Evolutionary conservation across 2,113 vertebrate genomes (phyloP), one percentile per base, ranked within the genome.

Genomic region (Acinonyx jubatus): DNA sequence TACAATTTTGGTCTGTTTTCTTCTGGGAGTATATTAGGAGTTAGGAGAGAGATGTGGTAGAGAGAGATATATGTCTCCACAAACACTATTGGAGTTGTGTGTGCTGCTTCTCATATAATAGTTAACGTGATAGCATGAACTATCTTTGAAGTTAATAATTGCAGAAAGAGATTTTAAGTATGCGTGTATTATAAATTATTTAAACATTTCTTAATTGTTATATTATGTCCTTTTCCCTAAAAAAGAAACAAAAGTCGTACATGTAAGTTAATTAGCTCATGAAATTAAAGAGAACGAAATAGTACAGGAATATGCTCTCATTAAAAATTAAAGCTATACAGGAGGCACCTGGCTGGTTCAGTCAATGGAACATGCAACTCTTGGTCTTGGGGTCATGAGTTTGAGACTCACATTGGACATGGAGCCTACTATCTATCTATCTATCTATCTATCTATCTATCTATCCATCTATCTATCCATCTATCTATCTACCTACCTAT

Each of bases 111-210:
- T 74, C 29, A 68, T 83, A 23, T 87, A 50, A 41, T 38, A 61
- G 63, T 93, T 38, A 85, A 52, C 15, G 38, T 50, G 16, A 50
- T 11, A 79, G 57, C 57, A 48, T 81, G 48, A 57, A 66, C 31
- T 83, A 6, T 66, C 61, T 83, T 76, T 50, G 85, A 89, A 83
- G 88, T 61, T 89, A 93, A 73, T 63, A 95, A 57, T 48, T 89
- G 11, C 33, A 89, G 78, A 55, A 93, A 38, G 78, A 83, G 66
- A 73, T 92, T 88, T 68, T 92, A 16, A 76, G 3, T 83, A 36
- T 93, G 23, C 31, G 33, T 82, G 7, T 83, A 96, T 57, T 18
- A 68, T 96, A 83, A 76, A 36, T 93, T 92, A 79, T 9, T 33
- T 80, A 81, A 65, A 16, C 8, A 31, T 87, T 74, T 81, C 41